These are phyloP conservation scores for Mactra quadrangularis DNA, from an alignment of 1,140 invertebrate species.

Conservation along the genomic window DNA sequence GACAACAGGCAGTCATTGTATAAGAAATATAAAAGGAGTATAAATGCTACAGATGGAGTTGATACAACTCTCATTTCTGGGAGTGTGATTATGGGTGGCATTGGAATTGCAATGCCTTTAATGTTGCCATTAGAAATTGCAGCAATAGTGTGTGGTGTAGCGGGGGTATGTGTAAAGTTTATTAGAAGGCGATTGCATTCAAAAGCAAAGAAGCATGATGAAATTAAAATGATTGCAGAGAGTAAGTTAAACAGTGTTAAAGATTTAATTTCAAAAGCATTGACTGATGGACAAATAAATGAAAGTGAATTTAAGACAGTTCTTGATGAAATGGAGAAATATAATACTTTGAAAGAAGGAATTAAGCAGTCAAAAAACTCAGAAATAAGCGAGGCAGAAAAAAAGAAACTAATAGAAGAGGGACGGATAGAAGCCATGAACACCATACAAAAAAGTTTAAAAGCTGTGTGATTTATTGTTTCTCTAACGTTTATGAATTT, in stretches of 20 bases:
- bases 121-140: slow-evolving; percentile 15
- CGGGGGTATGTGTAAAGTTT: slow-evolving; percentile 18
- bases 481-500: background rate
- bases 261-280: slow-evolving; percentile 27
- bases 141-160: background rate
- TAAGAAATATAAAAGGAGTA: too few species aligned
- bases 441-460: background rate
- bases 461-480: background rate
- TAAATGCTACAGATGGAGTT: too few species aligned
- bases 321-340: slow-evolving; percentile 12
- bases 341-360: background rate
- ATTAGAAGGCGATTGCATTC: slow-evolving; percentile 26
- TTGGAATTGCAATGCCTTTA: background rate
- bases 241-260: slow-evolving; percentile 32
- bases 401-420: background rate
- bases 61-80: too few species aligned
- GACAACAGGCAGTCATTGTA: slow-evolving; percentile 7
- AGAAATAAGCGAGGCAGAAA: background rate
- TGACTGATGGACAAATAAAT: slow-evolving; percentile 17
- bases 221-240: slow-evolving; percentile 22
- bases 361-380: background rate
- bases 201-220: slow-evolving; percentile 22
- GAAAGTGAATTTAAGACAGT: slow-evolving; percentile 11
- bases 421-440: background rate
- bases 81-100: too few species aligned